These are phyloP conservation scores for Psylliodes chrysocephalus DNA, from an alignment of 2,888 invertebrate genomes.

Conservation along the genomic window DNA sequence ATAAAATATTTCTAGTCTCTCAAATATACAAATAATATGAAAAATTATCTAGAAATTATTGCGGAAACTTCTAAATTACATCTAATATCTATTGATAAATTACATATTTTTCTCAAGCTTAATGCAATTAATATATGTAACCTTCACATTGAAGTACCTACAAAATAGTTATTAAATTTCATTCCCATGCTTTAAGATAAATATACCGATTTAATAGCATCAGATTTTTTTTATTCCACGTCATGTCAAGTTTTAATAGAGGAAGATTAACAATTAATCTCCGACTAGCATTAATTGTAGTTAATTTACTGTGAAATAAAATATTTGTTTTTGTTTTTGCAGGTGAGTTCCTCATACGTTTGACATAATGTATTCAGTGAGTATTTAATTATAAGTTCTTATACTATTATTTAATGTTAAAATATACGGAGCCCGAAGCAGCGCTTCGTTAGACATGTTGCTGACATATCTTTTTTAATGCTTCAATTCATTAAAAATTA, in stretches of 20 bases:
- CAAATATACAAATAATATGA: too few species aligned
- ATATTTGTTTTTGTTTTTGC: neutral
- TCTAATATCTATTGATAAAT: too few species aligned
- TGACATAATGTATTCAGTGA: neutral
- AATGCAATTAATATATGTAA: neutral
- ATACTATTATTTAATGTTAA: too few species aligned
- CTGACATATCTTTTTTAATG: too few species aligned
- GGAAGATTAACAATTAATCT: neutral
- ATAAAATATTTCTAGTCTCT: too few species aligned
- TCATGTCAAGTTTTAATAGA: neutral
- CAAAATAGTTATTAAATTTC: neutral
- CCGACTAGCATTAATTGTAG: neutral
- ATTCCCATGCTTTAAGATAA: neutral
- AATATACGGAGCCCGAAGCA: too few species aligned
- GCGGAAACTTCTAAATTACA: too few species aligned
- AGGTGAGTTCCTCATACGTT: neutral
- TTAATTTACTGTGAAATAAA: slow-evolving; percentile 2
- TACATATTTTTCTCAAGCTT: too few species aligned
- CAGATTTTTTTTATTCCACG: neutral
- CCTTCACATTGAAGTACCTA: neutral
- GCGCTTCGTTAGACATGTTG: too few species aligned
- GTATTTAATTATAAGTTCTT: too few species aligned
- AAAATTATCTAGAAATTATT: too few species aligned
- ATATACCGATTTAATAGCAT: neutral
- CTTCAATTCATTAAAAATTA: too few species aligned